These are phyloP conservation scores for Harlomillsia oculata DNA, from an alignment of 1,140 invertebrate genomes.

Conservation along the genomic window DNA sequence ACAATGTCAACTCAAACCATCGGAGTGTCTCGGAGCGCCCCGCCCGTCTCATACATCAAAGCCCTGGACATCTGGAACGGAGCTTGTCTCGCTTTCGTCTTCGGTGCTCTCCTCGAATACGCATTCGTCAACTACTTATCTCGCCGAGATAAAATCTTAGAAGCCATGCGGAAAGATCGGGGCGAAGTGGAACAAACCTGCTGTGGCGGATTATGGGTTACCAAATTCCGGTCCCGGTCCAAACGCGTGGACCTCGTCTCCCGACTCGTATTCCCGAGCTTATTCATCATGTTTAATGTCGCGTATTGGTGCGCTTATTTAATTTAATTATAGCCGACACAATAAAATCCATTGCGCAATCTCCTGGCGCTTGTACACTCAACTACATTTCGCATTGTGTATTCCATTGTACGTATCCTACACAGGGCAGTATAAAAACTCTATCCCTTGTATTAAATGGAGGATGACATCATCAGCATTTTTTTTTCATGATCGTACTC, in stretches of 20 bases:
- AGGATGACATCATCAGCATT: too few relatives aligned
- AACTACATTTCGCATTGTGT: too few relatives aligned
- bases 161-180: conserved; percentile 16
- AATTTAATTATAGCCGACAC: too few relatives aligned
- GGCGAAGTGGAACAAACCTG: background rate
- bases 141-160: conserved; percentile 42
- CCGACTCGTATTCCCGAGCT: conserved; percentile 79
- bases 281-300: conserved; percentile 87
- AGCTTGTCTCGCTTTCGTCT: conserved; percentile 50
- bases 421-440: too few relatives aligned
- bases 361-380: too few relatives aligned
- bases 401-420: too few relatives aligned
- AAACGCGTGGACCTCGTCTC: conserved; percentile 92
- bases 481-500: too few relatives aligned
- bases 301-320: conserved; percentile 87
- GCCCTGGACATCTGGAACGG: conserved; percentile 52
- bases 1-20: conserved; percentile 50
- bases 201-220: conserved; percentile 44
- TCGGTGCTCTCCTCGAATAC: conserved; percentile 49
- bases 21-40: conserved; percentile 38
- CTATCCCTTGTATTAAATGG: too few relatives aligned
- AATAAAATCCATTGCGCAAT: too few relatives aligned
- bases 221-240: conserved; percentile 76
- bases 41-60: conserved; percentile 39
- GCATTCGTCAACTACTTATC: conserved; percentile 51